These are phyloP conservation scores for Psittacara wagleri DNA, from an alignment of 2,113 vertebrate genomes.

Conservation along the genomic window DNA sequence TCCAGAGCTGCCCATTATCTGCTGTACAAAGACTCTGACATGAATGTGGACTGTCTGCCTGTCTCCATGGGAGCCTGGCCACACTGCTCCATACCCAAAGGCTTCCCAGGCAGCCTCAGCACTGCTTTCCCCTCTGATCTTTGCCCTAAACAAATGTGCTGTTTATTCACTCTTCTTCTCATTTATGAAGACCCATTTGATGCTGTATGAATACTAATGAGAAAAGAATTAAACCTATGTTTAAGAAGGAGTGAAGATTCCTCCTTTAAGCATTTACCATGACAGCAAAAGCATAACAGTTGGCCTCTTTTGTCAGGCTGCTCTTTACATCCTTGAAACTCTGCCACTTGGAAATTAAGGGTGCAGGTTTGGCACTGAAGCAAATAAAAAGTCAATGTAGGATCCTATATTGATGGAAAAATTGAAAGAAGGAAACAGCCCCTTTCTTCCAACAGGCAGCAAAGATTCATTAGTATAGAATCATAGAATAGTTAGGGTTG, in stretches of 20 bases:
- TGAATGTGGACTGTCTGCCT: constrained; percentile 31
- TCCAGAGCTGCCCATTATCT: constrained; percentile 34
- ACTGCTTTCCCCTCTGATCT: constrained; percentile 7
- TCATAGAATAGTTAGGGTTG: too few species aligned
- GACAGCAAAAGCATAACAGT: neutral
- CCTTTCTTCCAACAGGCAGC: neutral
- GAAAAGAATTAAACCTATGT: neutral
- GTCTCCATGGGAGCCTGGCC: constrained; percentile 73
- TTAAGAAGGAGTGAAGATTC: neutral
- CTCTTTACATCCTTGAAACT: neutral
- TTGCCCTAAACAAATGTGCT: constrained; percentile 28
- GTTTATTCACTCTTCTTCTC: constrained; percentile 19
- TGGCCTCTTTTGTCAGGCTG: neutral
- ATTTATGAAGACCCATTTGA: neutral
- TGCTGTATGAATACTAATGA: constrained; percentile 34
- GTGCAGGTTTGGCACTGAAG: neutral
- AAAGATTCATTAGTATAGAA: neutral
- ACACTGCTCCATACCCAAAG: neutral
- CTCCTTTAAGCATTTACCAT: neutral
- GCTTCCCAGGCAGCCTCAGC: constrained; percentile 57
- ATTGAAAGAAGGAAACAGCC: neutral
- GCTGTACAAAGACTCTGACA: constrained; percentile 44
- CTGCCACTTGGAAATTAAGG: neutral
- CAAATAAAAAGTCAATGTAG: neutral
- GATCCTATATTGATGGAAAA: neutral